These are phyloP conservation scores for Apotomis capreana DNA, from an alignment of 2,888 invertebrate species.

Conservation along the genomic window DNA sequence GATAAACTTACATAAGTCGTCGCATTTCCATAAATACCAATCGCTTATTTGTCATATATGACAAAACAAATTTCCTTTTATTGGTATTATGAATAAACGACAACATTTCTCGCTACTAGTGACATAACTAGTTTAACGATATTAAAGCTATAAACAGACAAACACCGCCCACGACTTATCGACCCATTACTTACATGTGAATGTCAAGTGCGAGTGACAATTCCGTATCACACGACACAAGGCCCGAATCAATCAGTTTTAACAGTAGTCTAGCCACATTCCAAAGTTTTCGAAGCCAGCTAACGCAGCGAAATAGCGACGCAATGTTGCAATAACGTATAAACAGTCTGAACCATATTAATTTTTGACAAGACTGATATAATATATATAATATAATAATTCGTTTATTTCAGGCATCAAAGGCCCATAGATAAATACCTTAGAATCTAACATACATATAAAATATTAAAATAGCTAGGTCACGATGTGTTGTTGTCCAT, in stretches of 20 bases:
- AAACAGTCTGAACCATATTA: conserved; percentile 20
- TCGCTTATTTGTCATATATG: background rate
- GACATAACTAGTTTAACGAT: conserved; percentile 29
- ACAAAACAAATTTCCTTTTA: conserved; percentile 1
- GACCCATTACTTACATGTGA: conserved; percentile 39
- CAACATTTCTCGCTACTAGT: conserved; percentile 10
- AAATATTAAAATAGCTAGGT: too few species aligned
- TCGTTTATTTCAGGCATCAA: too few species aligned
- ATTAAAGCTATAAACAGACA: conserved; percentile 28
- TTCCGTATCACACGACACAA: conserved; percentile 17
- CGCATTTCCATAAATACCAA: too few species aligned
- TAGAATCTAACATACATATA: too few species aligned
- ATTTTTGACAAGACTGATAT: conserved; percentile 20
- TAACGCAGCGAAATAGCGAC: conserved; percentile 2
- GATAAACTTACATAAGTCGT: too few species aligned
- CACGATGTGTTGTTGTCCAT: too few species aligned
- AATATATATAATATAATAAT: too few species aligned
- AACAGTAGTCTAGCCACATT: conserved; percentile 21
- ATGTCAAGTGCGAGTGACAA: conserved; percentile 39
- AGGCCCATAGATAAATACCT: too few species aligned
- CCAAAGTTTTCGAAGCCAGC: conserved; percentile 7
- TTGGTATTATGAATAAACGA: conserved; percentile 24
- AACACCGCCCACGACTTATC: conserved; percentile 39
- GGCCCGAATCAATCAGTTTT: conserved; percentile 34
- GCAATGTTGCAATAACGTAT: conserved; percentile 15